These are phyloP conservation scores for Lepidocyrtinus sp. DNA, from an alignment of 2,888 invertebrate species.

Conservation along the genomic window DNA sequence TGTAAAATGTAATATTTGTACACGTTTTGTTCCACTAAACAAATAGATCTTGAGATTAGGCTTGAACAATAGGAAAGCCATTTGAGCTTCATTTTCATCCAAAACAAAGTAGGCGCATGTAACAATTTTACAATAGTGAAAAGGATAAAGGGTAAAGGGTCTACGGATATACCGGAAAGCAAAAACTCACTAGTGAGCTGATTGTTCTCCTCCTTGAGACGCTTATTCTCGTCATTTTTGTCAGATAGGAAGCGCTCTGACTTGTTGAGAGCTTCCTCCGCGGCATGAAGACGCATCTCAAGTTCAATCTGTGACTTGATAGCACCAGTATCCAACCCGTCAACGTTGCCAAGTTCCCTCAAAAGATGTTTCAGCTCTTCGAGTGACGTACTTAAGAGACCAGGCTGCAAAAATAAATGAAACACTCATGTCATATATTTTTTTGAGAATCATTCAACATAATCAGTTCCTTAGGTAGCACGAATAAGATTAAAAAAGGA, in stretches of 20 bases:
- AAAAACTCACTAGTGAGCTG: constrained; percentile 84
- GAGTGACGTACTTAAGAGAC: constrained; percentile 71
- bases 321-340: constrained; percentile 62
- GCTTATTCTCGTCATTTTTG: constrained; percentile 85
- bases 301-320: constrained; percentile 70
- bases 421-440: no score
- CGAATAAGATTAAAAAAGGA: no score
- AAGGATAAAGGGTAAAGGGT: constrained; percentile 9
- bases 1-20: no score
- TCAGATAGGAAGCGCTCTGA: constrained; percentile 83
- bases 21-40: background rate
- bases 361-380: constrained; percentile 72
- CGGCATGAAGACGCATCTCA: constrained; percentile 73
- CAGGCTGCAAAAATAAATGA: constrained; percentile 74
- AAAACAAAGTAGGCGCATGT: background rate
- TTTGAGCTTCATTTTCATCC: constrained; percentile 2
- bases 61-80: background rate
- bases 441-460: no score
- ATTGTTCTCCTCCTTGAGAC: constrained; percentile 84
- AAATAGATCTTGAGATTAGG: background rate
- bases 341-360: constrained; percentile 71
- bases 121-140: background rate
- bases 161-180: constrained; percentile 71
- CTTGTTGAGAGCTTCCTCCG: constrained; percentile 78
- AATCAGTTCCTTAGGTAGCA: no score